Evolutionary conservation across 2,888 invertebrate species (phyloP), one percentile per base, ranked within the genome.

Genomic region (Leucophenga montana): DNA sequence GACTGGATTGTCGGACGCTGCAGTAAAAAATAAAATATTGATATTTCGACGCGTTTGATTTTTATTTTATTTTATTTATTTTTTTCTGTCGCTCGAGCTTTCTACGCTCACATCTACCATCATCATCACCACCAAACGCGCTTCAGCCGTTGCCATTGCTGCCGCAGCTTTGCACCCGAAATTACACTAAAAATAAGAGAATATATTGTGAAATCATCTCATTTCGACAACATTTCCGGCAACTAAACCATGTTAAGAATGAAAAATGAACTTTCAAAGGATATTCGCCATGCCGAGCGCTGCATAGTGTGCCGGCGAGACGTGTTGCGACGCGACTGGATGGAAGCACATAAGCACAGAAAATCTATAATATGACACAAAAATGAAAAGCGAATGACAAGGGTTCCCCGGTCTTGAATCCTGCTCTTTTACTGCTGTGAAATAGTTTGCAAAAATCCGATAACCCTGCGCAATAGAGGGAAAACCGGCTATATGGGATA

Each of bases 191-290:
- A 68, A 54, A 54, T 56, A 68, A 68, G 56, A 56, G 64, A 68
- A 68, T 68, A 68, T 56, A 68, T 68, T 68, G 62, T 73, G 75
- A 75, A 78, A 84, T 81, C 80, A 83, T 84, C 84, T 84, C 83
- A 81, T 82, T 82, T 83, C 80, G 74, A 76, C 84, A 82, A 84
- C 81, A 84, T 82, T 82, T 82, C 84, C 84, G 83, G 84, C 77
- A 71, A 75, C 76, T 79, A 78, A 81, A 77, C 83, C 81, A 83
- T 82, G 83, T 74, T 81, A 77, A 73, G 83, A 84, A 82, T 82
- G 84, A 82, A 83, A 82, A 82, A 84, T 84, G 81, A 84, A 82
- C 78, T 79, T 78, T 74, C 64, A 54, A 68, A 62, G 64, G 62
- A 64, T 64, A 64, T 64, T 46, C 62, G 62, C 46, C 46, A 64